Evolutionary conservation across 1,140 invertebrate species (phyloP), one percentile per base, ranked within the genome.

Genomic region (Polyergus mexicanus): DNA sequence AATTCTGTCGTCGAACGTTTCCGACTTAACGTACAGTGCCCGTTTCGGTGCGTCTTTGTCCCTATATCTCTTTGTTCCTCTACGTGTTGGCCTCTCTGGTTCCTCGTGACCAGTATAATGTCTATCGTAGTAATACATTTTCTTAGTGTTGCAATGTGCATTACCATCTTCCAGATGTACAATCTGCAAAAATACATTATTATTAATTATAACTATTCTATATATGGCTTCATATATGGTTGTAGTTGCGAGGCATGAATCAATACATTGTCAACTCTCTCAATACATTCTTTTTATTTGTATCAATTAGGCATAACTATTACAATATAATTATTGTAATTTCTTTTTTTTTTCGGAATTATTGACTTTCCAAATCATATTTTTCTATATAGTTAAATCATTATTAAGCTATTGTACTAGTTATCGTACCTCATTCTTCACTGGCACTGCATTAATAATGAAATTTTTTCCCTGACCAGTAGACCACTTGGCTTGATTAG

Each of bases 81-180:
- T 90, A 22, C 89, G 89, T 2, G 89, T 90, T 22, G 89, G 89
- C 22, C 85, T 91, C 41, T 90, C 89, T 28, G 86, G 78, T 32
- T 91, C 89, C n/a, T 91, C 89, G 8, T 91, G 89, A 10, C 89
- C 84, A 2, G 84, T 86, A n/a, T 90, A 91, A 62, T 91, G 89
- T 90, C 89, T 91, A 38, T 91, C 89, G 8, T 91, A 91, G n/a
- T 90, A 91, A 69, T 88, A 90, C 89, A 90, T 88, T 78, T 91
- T 91, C 38, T 90, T 91, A 71, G 83, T 91, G 78, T 91, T 91
- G 89, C 89, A 90, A 80, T 91, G 89, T 0, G 89, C 86, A 83
- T 41, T 80, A 38, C 89, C 89, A 25, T 90, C 89, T 68, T 91
- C 89, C 1, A 90, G 68, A 32, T 90, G 89, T 6, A 91, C 89